Evolutionary conservation across 1,140 invertebrate genomes (phyloP).

Genomic region (Lucilia cuprina): DNA sequence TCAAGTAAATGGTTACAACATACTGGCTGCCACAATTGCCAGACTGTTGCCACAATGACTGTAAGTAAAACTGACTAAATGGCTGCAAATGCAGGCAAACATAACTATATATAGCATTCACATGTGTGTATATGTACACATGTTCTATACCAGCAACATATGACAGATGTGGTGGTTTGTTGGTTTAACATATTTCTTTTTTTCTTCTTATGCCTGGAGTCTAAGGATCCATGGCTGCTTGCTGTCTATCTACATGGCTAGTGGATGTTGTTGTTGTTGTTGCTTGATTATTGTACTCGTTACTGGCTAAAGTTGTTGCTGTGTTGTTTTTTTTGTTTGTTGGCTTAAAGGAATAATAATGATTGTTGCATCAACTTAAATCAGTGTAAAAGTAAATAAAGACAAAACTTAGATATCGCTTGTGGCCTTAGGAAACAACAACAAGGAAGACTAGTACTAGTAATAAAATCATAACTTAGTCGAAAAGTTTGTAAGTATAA

Average conservation of each 20-base stretch:
- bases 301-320: neutral
- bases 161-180: conserved; percentile 22
- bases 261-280: neutral
- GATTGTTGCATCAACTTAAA: neutral
- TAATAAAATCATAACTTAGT: neutral
- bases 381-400: neutral
- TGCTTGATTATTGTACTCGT: neutral
- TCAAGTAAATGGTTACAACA: neutral
- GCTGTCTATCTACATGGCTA: neutral
- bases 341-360: neutral
- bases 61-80: too few species aligned
- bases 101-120: too few species aligned
- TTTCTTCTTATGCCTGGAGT: neutral
- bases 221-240: neutral
- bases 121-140: too few species aligned
- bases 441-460: neutral
- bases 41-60: too few species aligned
- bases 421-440: neutral
- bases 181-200: neutral
- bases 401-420: neutral
- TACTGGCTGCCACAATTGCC: neutral
- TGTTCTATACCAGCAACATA: neutral
- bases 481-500: neutral
- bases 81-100: too few species aligned
- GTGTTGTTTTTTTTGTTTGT: neutral